A percentile compares a stretch with the other conserved stretches of the same genome.
Conservation (phyloP, 1,140 invertebrate genomes). For the Sycobia sp. region DNA sequence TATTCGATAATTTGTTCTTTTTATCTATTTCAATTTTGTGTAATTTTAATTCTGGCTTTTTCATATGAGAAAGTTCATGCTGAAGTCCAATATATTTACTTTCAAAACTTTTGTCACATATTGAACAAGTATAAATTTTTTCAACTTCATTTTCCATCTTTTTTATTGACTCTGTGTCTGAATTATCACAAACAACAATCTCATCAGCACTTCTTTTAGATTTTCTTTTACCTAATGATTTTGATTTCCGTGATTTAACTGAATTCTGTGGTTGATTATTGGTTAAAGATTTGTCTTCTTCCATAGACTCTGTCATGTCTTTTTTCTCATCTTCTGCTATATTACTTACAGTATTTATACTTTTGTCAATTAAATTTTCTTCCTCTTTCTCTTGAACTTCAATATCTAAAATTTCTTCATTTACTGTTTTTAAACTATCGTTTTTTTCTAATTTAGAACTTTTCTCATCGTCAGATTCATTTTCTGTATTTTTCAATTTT, state of each 20-base stretch:
- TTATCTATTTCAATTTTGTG: constrained; percentile 36
- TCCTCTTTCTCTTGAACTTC: neutral
- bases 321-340: neutral
- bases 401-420: neutral
- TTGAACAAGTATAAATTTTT: constrained; percentile 41
- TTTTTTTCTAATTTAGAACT: neutral
- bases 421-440: no score
- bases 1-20: constrained; percentile 2
- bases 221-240: neutral
- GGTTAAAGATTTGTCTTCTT: neutral
- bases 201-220: constrained; percentile 9
- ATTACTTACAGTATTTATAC: neutral
- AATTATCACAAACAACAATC: neutral
- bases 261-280: neutral
- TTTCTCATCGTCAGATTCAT: neutral
- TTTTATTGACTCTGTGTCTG: constrained; percentile 4
- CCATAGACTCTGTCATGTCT: neutral
- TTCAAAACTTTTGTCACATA: constrained; percentile 46
- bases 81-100: constrained; percentile 43
- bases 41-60: constrained; percentile 47
- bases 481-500: neutral
- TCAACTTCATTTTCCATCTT: neutral
- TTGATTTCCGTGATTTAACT: neutral
- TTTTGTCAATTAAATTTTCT: no score
- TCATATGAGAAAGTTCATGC: constrained; percentile 50